These are phyloP conservation scores for Butorides virescens DNA, from an alignment of 2,113 vertebrate genomes.

Conservation along the genomic window DNA sequence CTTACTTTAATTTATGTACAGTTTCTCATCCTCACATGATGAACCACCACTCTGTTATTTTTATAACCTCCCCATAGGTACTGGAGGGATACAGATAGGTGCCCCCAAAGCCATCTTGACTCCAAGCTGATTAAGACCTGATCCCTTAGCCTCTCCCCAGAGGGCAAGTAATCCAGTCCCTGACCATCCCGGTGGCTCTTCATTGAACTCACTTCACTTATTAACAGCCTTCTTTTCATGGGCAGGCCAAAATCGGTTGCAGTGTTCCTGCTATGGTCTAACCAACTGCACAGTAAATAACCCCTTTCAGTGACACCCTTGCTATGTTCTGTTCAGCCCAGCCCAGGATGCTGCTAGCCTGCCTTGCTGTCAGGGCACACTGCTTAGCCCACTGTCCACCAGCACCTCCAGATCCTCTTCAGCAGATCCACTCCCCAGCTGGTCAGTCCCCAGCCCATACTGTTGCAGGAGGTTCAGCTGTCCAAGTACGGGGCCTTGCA, in stretches of 20 bases:
- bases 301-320: neutral
- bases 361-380: neutral
- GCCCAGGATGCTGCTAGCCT: neutral
- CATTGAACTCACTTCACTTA: neutral
- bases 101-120: neutral
- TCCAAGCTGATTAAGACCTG: neutral
- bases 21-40: neutral
- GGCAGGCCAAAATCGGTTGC: neutral
- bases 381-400: neutral
- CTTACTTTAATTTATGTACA: neutral
- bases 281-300: neutral
- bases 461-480: neutral
- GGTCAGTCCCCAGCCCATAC: accelerated
- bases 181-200: neutral
- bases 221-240: neutral
- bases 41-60: neutral
- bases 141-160: neutral
- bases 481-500: neutral
- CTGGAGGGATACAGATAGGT: neutral
- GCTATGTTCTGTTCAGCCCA: neutral
- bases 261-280: neutral
- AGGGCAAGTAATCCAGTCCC: neutral
- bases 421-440: neutral
- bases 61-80: neutral
- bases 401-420: neutral